These are phyloP conservation scores for Thecocarcelia acutangulata DNA, from an alignment of 2,888 invertebrate genomes.

Conservation along the genomic window DNA sequence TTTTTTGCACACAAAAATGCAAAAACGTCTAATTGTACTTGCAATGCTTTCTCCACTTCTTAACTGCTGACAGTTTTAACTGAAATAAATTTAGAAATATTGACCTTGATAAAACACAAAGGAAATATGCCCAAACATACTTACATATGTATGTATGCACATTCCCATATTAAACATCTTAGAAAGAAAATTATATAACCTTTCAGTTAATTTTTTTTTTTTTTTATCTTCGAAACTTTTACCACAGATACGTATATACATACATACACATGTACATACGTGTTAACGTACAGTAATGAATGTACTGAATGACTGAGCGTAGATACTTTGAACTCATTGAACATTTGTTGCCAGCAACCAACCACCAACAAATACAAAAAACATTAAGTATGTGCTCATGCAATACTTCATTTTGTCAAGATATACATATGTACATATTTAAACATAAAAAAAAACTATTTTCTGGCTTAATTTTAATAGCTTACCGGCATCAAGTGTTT, in stretches of 20 bases:
- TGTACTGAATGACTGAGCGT: slow-evolving; percentile 17
- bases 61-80: slow-evolving; percentile 2
- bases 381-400: slow-evolving; percentile 59
- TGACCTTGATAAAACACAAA: slow-evolving; percentile 47
- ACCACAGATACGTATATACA: slow-evolving; percentile 26
- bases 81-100: slow-evolving; percentile 34
- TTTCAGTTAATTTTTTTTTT: neutral
- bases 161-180: slow-evolving; percentile 43
- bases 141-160: neutral
- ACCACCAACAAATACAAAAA: slow-evolving; percentile 23
- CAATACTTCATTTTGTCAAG: slow-evolving; percentile 64
- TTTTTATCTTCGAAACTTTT: slow-evolving; percentile 53
- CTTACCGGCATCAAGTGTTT: slow-evolving; percentile 62
- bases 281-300: neutral
- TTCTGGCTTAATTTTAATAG: slow-evolving; percentile 29
- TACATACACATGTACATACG: neutral
- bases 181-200: slow-evolving; percentile 57
- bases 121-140: neutral
- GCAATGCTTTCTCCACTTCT: slow-evolving; percentile 54
- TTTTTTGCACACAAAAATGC: slow-evolving; percentile 4
- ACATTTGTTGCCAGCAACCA: slow-evolving; percentile 48
- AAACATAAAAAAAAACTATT: slow-evolving; percentile 22
- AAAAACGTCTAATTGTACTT: slow-evolving; percentile 39
- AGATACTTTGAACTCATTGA: slow-evolving; percentile 65
- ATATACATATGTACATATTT: slow-evolving; percentile 40